Evolutionary conservation across 2,888 invertebrate genomes (phyloP).

Genomic region (Netelia fuscicornis): DNA sequence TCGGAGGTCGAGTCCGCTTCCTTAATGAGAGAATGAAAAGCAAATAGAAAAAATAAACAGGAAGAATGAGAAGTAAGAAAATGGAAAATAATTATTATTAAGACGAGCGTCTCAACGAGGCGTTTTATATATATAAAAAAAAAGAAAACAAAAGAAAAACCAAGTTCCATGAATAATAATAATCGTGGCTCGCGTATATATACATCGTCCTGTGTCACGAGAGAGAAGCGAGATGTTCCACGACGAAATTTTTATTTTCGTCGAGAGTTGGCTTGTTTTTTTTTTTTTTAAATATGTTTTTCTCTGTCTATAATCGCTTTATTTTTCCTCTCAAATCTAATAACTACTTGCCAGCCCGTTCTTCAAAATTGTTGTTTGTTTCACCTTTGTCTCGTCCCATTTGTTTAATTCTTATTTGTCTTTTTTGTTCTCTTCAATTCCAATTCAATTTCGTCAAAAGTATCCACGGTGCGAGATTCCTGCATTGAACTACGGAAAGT

Average conservation of each 20-base stretch:
- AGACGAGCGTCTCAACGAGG: slow-evolving; percentile 42
- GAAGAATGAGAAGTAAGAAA: slow-evolving; percentile 30
- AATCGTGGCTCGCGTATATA: slow-evolving; percentile 53
- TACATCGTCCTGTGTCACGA: slow-evolving; percentile 41
- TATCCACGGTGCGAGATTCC: slow-evolving; percentile 56
- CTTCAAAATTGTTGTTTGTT: background rate
- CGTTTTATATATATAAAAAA: slow-evolving; percentile 51
- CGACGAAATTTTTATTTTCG: slow-evolving; percentile 30
- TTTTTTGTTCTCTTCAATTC: background rate
- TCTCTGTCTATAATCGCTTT: background rate
- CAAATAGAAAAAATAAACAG: slow-evolving; percentile 32
- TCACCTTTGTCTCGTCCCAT: background rate
- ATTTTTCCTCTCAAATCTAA: slow-evolving; percentile 68
- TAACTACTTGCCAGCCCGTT: slow-evolving; percentile 38
- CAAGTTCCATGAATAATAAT: slow-evolving; percentile 44
- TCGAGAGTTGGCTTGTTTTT: slow-evolving; percentile 69
- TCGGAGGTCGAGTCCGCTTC: slow-evolving; percentile 53
- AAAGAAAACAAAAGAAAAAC: slow-evolving; percentile 7
- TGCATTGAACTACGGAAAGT: slow-evolving; percentile 48
- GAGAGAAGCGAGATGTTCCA: slow-evolving; percentile 27
- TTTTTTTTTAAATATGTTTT: slow-evolving; percentile 62
- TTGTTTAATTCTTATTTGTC: background rate
- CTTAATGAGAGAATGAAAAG: slow-evolving; percentile 49
- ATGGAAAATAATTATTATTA: slow-evolving; percentile 50
- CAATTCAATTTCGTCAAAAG: slow-evolving; percentile 17